Percentiles rank a stretch among this genome's conserved stretches.
Conservation (phyloP, 2,888 invertebrate species). For the Tachystola acroxantha region DNA sequence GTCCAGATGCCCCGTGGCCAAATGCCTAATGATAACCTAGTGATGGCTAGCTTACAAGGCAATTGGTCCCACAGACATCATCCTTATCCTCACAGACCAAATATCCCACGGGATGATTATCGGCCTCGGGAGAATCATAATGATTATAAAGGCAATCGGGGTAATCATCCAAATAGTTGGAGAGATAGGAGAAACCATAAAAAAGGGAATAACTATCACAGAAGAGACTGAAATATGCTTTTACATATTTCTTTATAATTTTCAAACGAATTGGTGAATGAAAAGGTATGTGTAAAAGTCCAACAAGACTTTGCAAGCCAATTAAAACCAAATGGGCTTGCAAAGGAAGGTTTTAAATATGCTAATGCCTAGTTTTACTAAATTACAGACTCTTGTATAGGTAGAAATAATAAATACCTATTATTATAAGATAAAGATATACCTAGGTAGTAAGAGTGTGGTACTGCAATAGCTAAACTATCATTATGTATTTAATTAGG, state of each 20-base stretch:
- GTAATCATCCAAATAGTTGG: slow-evolving; percentile 38
- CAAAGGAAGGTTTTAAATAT: no score
- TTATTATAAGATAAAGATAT: no score
- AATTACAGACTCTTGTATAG: no score
- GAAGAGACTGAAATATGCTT: slow-evolving; percentile 23
- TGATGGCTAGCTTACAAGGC: slow-evolving; percentile 67
- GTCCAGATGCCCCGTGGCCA: slow-evolving; percentile 25
- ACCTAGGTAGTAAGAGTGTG: no score
- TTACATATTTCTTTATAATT: neutral
- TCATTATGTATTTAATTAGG: no score
- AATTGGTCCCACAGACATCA: slow-evolving; percentile 70
- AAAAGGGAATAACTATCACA: slow-evolving; percentile 38
- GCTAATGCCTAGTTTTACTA: no score
- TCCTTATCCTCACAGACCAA: slow-evolving; percentile 57
- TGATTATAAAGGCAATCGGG: slow-evolving; percentile 27
- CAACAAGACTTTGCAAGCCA: no score
- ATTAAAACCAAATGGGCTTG: no score
- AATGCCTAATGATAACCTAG: slow-evolving; percentile 40
- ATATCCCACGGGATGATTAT: slow-evolving; percentile 44
- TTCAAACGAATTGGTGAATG: no score
- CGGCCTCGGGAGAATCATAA: slow-evolving; percentile 27
- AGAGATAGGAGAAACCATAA: slow-evolving; percentile 46
- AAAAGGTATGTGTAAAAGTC: no score
- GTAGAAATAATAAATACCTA: no score
- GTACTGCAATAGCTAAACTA: no score